Percentiles rank a stretch among this genome's conserved stretches.
Conservation (phyloP, 2,113 vertebrate species). For the Noctilio leporinus region DNA sequence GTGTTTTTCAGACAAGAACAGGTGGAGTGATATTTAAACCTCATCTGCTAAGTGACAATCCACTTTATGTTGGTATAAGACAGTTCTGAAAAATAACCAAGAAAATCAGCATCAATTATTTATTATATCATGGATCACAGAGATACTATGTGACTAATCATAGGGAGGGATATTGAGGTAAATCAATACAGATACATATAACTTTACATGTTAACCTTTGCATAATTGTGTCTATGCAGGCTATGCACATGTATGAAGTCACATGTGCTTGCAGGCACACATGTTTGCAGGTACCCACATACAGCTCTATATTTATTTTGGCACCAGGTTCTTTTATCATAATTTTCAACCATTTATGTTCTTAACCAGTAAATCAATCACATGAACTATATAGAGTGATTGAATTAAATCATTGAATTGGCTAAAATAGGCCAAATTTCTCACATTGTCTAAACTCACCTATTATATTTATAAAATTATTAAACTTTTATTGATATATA, state of each 20-base stretch:
- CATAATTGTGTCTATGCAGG: neutral
- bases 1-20: neutral
- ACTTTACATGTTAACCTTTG: neutral
- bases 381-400: neutral
- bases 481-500: neutral
- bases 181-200: neutral
- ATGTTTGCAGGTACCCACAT: accelerated
- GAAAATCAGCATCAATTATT: neutral
- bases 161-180: neutral
- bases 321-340: neutral
- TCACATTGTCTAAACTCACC: neutral
- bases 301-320: neutral
- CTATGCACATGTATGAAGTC: neutral
- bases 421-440: neutral
- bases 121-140: neutral
- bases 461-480: constrained; percentile 26
- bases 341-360: constrained; percentile 26
- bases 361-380: neutral
- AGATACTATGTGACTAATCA: neutral
- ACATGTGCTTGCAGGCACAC: neutral
- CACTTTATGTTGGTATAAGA: neutral
- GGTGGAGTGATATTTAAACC: neutral
- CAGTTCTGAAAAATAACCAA: constrained; percentile 9
- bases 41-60: neutral
- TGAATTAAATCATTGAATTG: constrained; percentile 18